Percentiles rank a stretch among this genome's conserved stretches.
phyloP scores from a whole-genome alignment of 2,113 vertebrate genomes.

The Clarias batrachus region DNA sequence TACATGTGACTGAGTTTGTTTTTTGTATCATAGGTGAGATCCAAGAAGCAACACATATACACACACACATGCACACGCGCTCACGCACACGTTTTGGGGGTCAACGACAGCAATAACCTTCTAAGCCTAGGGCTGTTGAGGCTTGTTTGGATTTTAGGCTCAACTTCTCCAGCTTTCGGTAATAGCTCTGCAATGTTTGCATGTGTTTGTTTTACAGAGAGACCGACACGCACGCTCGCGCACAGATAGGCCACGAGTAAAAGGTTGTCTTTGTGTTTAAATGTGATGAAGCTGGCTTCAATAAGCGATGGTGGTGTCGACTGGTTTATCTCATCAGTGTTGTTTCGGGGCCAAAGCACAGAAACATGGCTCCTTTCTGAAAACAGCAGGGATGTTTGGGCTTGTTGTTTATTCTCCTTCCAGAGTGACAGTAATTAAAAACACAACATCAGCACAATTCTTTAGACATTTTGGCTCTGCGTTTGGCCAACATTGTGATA shows the following conservation, averaged over 20 bases:
- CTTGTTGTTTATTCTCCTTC: conserved; percentile 20
- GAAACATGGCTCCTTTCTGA: conserved; percentile 1
- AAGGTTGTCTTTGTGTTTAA: conserved; percentile 9
- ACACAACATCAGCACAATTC: conserved; percentile 15
- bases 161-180: conserved; percentile 4
- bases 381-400: conserved; percentile 15
- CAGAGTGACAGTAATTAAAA: conserved; percentile 28
- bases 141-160: conserved; percentile 33
- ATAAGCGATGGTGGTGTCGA: not conserved
- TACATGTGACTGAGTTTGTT: not conserved
- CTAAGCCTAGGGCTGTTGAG: conserved; percentile 15
- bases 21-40: not conserved
- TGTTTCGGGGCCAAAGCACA: conserved; percentile 23
- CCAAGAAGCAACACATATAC: conserved; percentile 7
- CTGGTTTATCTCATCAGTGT: conserved; percentile 30
- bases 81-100: conserved; percentile 21
- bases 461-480: not conserved
- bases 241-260: not conserved
- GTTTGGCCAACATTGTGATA: not conserved
- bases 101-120: conserved; percentile 1
- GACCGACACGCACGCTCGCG: not conserved
- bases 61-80: not conserved
- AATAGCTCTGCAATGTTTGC: not conserved
- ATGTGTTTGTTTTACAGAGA: conserved; percentile 4
- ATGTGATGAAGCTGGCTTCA: conserved; percentile 13